A percentile compares a stretch with the other conserved stretches of the same genome.
These are phyloP conservation scores for Galago senegalensis DNA, from an alignment of 2,797 vertebrate species.

Conservation along the genomic window DNA sequence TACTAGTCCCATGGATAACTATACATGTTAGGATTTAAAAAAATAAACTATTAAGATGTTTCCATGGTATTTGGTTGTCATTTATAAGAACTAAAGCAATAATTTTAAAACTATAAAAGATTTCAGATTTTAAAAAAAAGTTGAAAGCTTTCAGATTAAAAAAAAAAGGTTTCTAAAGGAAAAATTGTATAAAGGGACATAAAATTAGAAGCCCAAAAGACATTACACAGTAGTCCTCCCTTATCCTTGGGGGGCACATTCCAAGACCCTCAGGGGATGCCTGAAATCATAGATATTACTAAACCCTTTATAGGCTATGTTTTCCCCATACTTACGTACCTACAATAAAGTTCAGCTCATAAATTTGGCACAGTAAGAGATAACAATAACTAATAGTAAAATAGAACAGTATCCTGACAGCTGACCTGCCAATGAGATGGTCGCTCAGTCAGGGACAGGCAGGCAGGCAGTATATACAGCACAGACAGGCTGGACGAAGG, in stretches of 20 bases:
- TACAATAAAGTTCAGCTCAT: not conserved
- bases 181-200: conserved; percentile 56
- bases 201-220: conserved; percentile 32
- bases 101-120: not conserved
- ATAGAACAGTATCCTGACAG: not conserved
- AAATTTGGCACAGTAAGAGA: not conserved
- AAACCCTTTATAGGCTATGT: not conserved
- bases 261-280: not conserved
- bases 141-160: not conserved
- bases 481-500: not conserved
- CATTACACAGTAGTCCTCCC: not conserved
- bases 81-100: conserved; percentile 25
- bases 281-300: not conserved
- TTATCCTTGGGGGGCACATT: not conserved
- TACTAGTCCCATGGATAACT: not conserved
- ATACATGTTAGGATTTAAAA: not conserved
- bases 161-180: not conserved
- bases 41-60: not conserved
- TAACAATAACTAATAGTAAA: not conserved
- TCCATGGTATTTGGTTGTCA: not conserved
- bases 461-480: not conserved
- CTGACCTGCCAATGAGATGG: not conserved
- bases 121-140: not conserved
- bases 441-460: not conserved
- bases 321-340: not conserved